These are phyloP conservation scores for Cydia splendana DNA, from an alignment of 1,140 invertebrate species.

Conservation along the genomic window DNA sequence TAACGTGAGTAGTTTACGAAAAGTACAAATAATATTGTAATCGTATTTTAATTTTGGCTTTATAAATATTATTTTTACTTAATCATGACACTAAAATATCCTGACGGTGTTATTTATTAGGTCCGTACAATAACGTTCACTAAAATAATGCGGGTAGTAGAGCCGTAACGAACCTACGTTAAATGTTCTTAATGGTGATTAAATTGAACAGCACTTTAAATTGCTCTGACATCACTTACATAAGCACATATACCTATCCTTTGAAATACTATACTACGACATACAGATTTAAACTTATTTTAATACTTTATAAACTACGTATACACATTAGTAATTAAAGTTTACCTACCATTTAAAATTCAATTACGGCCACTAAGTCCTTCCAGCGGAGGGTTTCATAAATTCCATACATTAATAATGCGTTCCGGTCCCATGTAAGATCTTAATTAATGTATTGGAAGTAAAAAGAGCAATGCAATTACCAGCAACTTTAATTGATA, in stretches of 20 bases:
- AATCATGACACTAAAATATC: not conserved
- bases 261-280: not conserved
- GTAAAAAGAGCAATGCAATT: constrained; percentile 67
- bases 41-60: not conserved
- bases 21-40: constrained; percentile 28
- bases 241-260: not conserved
- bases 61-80: not conserved
- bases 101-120: not conserved
- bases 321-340: constrained; percentile 21
- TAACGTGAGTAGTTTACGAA: constrained; percentile 41
- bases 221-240: not conserved
- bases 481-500: constrained; percentile 61
- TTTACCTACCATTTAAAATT: constrained; percentile 68
- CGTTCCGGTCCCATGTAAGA: constrained; percentile 70
- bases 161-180: not conserved
- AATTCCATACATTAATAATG: constrained; percentile 64
- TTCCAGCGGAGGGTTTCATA: constrained; percentile 52
- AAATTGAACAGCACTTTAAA: not conserved
- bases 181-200: constrained; percentile 2
- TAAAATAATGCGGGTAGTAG: constrained; percentile 13
- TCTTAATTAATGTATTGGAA: constrained; percentile 72
- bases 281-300: constrained; percentile 14
- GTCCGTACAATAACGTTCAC: not conserved
- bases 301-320: not conserved
- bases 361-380: constrained; percentile 55